Conservation (phyloP, 2,888 invertebrate species). For the Volucella bombylans region DNA sequence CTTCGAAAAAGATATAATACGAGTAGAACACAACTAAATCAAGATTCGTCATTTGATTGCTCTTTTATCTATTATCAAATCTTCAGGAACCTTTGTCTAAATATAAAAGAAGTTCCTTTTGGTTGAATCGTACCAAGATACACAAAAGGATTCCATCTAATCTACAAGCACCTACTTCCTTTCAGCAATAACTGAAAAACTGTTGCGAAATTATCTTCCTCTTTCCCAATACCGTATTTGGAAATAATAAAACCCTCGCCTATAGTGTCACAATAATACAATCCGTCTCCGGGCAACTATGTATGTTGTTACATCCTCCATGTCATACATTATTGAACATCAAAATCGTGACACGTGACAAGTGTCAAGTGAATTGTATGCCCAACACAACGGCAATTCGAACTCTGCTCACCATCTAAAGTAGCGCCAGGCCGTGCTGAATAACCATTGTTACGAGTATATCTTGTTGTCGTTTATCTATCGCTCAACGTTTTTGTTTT, state of each 20-base stretch:
- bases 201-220: not conserved
- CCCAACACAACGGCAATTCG: conserved; percentile 14
- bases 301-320: not conserved
- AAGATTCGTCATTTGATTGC: too few relatives aligned
- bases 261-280: not conserved
- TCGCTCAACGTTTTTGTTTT: conserved; percentile 5
- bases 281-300: not conserved
- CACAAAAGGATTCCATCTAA: too few relatives aligned
- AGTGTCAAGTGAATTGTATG: conserved; percentile 34
- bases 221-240: not conserved
- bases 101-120: too few relatives aligned
- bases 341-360: conserved; percentile 33
- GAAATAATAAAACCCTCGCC: not conserved
- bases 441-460: conserved; percentile 52
- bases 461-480: not conserved
- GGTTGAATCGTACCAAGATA: too few relatives aligned
- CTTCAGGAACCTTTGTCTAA: too few relatives aligned
- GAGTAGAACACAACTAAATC: too few relatives aligned
- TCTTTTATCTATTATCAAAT: too few relatives aligned
- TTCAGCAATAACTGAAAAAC: not conserved
- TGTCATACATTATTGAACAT: conserved; percentile 16
- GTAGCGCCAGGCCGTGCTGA: conserved; percentile 48
- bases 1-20: too few relatives aligned
- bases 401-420: conserved; percentile 22
- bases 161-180: too few relatives aligned